These are phyloP conservation scores for Leistus spinibarbis DNA, from an alignment of 2,888 invertebrate genomes.

Conservation along the genomic window DNA sequence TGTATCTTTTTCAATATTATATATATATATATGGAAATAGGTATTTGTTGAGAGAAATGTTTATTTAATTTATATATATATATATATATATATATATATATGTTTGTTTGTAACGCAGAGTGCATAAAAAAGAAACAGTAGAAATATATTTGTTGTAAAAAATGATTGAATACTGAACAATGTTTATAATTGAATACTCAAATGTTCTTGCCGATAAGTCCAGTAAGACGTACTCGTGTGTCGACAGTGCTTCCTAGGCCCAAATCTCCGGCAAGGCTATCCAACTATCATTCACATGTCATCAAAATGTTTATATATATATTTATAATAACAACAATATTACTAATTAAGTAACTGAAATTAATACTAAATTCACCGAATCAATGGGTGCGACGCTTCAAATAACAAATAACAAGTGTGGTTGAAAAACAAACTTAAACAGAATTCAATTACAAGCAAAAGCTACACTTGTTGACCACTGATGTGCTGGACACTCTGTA, in stretches of 20 bases:
- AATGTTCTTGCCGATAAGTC: constrained; percentile 43
- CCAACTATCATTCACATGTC: constrained; percentile 41
- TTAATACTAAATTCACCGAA: background rate
- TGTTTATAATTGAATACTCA: constrained; percentile 25
- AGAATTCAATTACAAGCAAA: constrained; percentile 28
- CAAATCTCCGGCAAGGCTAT: constrained; percentile 42
- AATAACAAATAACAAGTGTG: background rate
- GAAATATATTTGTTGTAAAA: constrained; percentile 13
- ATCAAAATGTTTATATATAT: constrained; percentile 18
- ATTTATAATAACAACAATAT: no score
- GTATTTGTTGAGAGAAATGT: background rate
- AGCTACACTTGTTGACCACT: constrained; percentile 49
- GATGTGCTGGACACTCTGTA: constrained; percentile 48
- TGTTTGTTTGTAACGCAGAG: constrained; percentile 4
- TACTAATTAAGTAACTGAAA: background rate
- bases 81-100: constrained; percentile 14
- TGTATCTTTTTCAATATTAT: background rate
- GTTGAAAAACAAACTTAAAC: constrained; percentile 19
- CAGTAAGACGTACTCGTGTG: constrained; percentile 43
- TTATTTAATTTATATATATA: background rate
- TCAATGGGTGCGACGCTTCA: background rate
- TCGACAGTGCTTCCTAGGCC: constrained; percentile 42
- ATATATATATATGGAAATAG: background rate
- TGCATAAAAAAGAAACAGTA: constrained; percentile 4
- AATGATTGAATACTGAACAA: constrained; percentile 4